Percentiles rank a stretch among this genome's conserved stretches.
These are phyloP conservation scores for Drosophila koepferae DNA, from an alignment of 2,888 invertebrate species.

Conservation along the genomic window DNA sequence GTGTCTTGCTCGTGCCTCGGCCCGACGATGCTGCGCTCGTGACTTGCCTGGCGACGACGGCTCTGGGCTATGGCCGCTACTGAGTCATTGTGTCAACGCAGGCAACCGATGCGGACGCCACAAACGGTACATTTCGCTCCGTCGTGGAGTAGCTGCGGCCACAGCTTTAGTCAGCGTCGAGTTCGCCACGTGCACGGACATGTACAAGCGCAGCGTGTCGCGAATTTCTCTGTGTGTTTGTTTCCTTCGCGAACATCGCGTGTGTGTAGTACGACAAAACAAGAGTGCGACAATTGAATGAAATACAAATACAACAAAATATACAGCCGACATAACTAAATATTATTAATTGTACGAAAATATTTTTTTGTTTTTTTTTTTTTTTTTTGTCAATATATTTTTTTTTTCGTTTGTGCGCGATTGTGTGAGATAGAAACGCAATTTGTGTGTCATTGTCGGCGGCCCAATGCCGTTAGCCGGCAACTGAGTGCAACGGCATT, in stretches of 20 bases:
- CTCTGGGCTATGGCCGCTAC: slow-evolving; percentile 47
- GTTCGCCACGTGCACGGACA: slow-evolving; percentile 74
- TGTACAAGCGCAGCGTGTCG: slow-evolving; percentile 30
- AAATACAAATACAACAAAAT: neutral
- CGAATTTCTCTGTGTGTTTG: slow-evolving; percentile 14
- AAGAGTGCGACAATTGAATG: slow-evolving; percentile 30
- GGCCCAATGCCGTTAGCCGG: slow-evolving; percentile 47
- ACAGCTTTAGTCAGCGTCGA: slow-evolving; percentile 68
- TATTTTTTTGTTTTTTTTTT: slow-evolving; percentile 18
- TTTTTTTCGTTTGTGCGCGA: slow-evolving; percentile 21
- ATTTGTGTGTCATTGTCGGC: slow-evolving; percentile 12
- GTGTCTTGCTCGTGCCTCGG: slow-evolving; percentile 15
- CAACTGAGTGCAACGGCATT: slow-evolving; percentile 31
- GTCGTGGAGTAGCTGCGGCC: slow-evolving; percentile 32
- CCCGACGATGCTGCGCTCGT: slow-evolving; percentile 46
- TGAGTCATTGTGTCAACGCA: slow-evolving; percentile 62
- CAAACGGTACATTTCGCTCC: slow-evolving; percentile 50
- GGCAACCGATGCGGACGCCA: slow-evolving; percentile 55
- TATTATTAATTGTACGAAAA: slow-evolving; percentile 5
- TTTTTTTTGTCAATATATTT: slow-evolving; percentile 6
- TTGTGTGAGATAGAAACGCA: slow-evolving; percentile 13
- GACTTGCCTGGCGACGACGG: slow-evolving; percentile 19
- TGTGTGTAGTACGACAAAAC: slow-evolving; percentile 26
- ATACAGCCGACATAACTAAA: slow-evolving; percentile 4
- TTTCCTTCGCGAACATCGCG: slow-evolving; percentile 30